A percentile compares a stretch with the other conserved stretches of the same genome.
These are phyloP conservation scores for Cyphomyrmex costatus DNA, from an alignment of 1,140 invertebrate species.

Conservation along the genomic window DNA sequence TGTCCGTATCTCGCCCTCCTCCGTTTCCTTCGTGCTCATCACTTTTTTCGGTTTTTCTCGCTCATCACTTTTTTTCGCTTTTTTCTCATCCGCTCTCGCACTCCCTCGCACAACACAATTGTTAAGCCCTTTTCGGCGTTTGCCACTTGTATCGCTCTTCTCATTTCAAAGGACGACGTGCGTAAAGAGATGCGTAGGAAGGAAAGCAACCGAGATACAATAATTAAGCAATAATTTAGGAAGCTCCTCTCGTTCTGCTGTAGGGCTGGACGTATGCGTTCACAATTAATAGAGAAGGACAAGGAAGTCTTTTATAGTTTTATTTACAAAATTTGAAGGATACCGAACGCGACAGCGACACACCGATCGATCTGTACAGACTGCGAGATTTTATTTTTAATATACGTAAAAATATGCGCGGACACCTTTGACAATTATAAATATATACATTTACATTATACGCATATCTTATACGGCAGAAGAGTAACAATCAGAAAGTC, in stretches of 20 bases:
- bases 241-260: constrained; percentile 28
- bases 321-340: constrained; percentile 40
- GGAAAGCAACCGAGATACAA: constrained; percentile 17
- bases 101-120: constrained; percentile 19
- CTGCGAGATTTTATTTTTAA: constrained; percentile 33
- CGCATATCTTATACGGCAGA: constrained; percentile 36
- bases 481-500: not conserved
- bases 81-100: constrained; percentile 1
- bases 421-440: constrained; percentile 53
- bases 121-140: not conserved
- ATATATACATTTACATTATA: constrained; percentile 59
- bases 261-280: constrained; percentile 37
- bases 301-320: not conserved
- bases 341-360: constrained; percentile 36
- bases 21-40: constrained; percentile 71
- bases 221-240: constrained; percentile 10
- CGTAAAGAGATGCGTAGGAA: not conserved
- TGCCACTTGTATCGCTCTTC: not conserved
- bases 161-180: not conserved
- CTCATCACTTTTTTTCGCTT: too few species aligned
- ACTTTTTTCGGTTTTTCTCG: constrained; percentile 60
- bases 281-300: not conserved
- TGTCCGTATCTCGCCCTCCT: constrained; percentile 65
- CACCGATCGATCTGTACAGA: constrained; percentile 47
- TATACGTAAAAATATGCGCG: constrained; percentile 41